Evolutionary conservation across 2,888 invertebrate species (phyloP).

Genomic region (Quadroppia sp.): DNA sequence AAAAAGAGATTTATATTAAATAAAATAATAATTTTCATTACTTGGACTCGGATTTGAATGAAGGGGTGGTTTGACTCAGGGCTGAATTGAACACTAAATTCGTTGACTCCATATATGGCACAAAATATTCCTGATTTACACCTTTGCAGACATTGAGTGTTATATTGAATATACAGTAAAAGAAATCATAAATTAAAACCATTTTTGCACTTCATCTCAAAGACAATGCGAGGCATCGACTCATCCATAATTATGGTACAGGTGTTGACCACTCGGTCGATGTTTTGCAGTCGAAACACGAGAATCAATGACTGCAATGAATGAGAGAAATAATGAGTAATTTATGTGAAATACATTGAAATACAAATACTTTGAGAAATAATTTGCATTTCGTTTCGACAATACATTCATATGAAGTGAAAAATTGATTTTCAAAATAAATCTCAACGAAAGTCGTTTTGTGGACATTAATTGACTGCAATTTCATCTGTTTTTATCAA

Average conservation of each 20-base stretch:
- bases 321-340: neutral
- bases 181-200: neutral
- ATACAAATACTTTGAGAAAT: slow-evolving; percentile 1
- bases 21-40: neutral
- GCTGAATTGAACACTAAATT: neutral
- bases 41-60: slow-evolving; percentile 20
- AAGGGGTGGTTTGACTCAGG: neutral
- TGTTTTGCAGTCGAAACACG: slow-evolving; percentile 32
- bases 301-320: slow-evolving; percentile 26
- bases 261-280: slow-evolving; percentile 16
- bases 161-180: neutral
- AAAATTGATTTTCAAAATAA: slow-evolving; percentile 15
- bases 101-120: slow-evolving; percentile 33
- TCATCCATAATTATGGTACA: slow-evolving; percentile 34
- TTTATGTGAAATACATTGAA: neutral
- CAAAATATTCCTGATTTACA: slow-evolving; percentile 26
- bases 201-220: slow-evolving; percentile 31
- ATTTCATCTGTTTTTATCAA: slow-evolving; percentile 8
- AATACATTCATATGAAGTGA: slow-evolving; percentile 21
- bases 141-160: neutral
- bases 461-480: slow-evolving; percentile 15
- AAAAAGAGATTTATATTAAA: neutral
- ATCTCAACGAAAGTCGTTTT: slow-evolving; percentile 34
- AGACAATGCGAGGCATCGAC: slow-evolving; percentile 3
- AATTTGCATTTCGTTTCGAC: slow-evolving; percentile 30